Evolutionary conservation across 2,888 invertebrate genomes (phyloP).

Genomic region (Eucera pruinosa): DNA sequence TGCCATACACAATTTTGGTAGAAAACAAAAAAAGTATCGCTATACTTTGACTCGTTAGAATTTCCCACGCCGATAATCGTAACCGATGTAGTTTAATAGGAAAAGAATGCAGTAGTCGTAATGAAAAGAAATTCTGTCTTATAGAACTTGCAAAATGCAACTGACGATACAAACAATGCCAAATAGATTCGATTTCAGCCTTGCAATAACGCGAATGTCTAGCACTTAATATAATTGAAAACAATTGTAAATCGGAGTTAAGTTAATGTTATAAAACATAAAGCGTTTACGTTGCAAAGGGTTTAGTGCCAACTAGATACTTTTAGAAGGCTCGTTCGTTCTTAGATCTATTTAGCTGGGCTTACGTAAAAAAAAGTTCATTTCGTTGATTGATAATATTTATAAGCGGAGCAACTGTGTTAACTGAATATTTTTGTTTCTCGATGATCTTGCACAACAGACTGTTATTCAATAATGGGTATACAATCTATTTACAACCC

Average conservation of each 20-base stretch:
- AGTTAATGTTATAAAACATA: slow-evolving; percentile 26
- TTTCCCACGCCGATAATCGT: slow-evolving; percentile 31
- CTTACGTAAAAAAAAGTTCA: slow-evolving; percentile 14
- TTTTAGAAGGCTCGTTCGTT: slow-evolving; percentile 1
- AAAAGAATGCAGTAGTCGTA: slow-evolving; percentile 17
- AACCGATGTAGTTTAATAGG: slow-evolving; percentile 17
- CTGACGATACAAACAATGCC: slow-evolving; percentile 38
- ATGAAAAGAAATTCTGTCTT: slow-evolving; percentile 1
- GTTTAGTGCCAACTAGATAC: slow-evolving; percentile 30
- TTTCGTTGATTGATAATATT: slow-evolving; percentile 13
- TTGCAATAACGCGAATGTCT: slow-evolving; percentile 36
- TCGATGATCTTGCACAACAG: slow-evolving; percentile 63
- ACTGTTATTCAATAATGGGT: slow-evolving; percentile 55
- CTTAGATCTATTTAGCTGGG: slow-evolving; percentile 2
- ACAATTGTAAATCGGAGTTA: slow-evolving; percentile 7
- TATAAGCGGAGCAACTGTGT: slow-evolving; percentile 17
- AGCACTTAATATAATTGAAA: slow-evolving; percentile 23
- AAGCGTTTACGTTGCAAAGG: slow-evolving; percentile 15
- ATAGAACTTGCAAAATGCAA: slow-evolving; percentile 13
- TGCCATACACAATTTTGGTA: slow-evolving; percentile 17
- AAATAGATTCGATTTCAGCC: slow-evolving; percentile 29
- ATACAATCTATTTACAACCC: slow-evolving; percentile 59
- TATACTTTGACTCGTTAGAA: slow-evolving; percentile 34
- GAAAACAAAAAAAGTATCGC: slow-evolving; percentile 10
- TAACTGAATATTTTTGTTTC: slow-evolving; percentile 42